These are phyloP conservation scores for Lethenteron camtschaticum DNA, from an alignment of 2,113 vertebrate genomes.

Conservation along the genomic window DNA sequence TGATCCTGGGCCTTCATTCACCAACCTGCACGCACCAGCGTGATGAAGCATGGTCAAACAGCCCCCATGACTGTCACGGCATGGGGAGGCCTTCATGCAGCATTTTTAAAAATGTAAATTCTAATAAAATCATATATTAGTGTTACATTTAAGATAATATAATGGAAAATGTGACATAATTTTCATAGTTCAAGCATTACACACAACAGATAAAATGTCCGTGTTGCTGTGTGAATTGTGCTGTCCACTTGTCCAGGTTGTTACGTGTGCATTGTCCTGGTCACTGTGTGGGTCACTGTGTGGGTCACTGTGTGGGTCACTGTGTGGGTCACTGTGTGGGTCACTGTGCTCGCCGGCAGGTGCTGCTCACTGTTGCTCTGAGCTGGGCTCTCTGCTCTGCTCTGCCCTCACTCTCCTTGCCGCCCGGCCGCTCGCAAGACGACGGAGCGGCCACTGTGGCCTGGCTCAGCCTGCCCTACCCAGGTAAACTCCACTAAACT, in stretches of 20 bases:
- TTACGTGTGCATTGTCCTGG: constrained; percentile 25
- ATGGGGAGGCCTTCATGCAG: too few relatives aligned
- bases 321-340: constrained; percentile 21
- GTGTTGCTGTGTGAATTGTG: neutral
- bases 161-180: too few relatives aligned
- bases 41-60: too few relatives aligned
- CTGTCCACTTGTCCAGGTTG: neutral
- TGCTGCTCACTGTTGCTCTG: neutral
- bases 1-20: too few relatives aligned
- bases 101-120: too few relatives aligned
- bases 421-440: constrained; percentile 8
- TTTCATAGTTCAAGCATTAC: too few relatives aligned
- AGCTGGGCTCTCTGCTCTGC: constrained; percentile 12
- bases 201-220: too few relatives aligned
- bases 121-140: too few relatives aligned
- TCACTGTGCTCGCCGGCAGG: neutral
- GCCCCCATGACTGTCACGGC: too few relatives aligned
- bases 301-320: constrained; percentile 20
- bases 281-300: constrained; percentile 15
- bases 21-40: too few relatives aligned
- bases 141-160: too few relatives aligned
- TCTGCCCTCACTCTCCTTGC: constrained; percentile 11
- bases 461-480: constrained; percentile 32
- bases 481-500: constrained; percentile 20
- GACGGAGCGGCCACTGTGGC: constrained; percentile 16